Base-by-base conservation (phyloP, 2,888 invertebrate species). In the Rhopalosiphum nymphaeae region DNA sequence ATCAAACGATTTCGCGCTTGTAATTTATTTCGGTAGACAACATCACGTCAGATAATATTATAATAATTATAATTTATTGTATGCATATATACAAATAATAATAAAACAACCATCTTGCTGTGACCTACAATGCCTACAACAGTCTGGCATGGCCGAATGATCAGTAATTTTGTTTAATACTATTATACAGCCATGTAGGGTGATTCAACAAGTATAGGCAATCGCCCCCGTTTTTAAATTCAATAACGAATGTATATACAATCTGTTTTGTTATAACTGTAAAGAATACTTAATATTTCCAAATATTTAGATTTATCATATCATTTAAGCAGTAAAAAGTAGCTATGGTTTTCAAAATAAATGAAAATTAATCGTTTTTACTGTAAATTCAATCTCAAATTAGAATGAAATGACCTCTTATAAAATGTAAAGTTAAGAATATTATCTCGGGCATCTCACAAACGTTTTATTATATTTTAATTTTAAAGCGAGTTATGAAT, bases 1-100 rank as follows among this genome's bases (percentile, higher is more conserved):
- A n/a, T 16, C 67, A 36, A 67, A 67, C 67, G 67, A 67, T 67
- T 67, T 67, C 3, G 67, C n/a, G 16, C 16, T 67, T 21, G n/a
- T 87, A 87, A 87, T 87, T 87, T 87, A 87, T 87, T 87, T 49
- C 49, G 67, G 67, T 21, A 53, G 46, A 87, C 46, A 87, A 49
- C 46, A 53, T 87, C n/a, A 7, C 49, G 29, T 87, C 87, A 87
- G 46, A 49, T 53, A 87, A 53, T 87, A 67, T 67, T 36, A 21
- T 67, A 67, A 67, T 67, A 67, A 67, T 67, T 49, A 87, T 87
- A 49, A 87, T 87, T 87, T 87, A 49, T 87, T 16, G n/a, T 87
- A 49, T 49, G 29, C 26, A 10, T 49, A 16, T n/a, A 49, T 7
- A 36, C 67, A n/a, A 36, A 36, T 67, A n/a, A 67, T 67, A 67